Evolutionary conservation across 2,888 invertebrate genomes (phyloP).

Genomic region (Drosophila paranaensis): DNA sequence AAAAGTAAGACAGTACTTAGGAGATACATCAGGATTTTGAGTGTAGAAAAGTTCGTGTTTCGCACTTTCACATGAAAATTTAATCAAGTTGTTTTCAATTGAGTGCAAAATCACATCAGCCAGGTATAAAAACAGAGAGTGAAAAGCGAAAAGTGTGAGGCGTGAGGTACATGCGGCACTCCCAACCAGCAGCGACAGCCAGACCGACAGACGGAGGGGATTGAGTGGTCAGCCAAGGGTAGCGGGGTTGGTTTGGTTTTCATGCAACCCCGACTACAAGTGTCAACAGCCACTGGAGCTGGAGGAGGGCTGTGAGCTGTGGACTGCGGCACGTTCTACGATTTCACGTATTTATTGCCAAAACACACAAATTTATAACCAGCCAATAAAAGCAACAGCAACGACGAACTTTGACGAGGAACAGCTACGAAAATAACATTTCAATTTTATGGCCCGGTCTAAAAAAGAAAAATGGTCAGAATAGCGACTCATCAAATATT

Average conservation of each 20-base stretch:
- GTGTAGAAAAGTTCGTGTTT: conserved; percentile 59
- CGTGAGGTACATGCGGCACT: conserved; percentile 33
- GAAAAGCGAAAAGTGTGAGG: conserved; percentile 48
- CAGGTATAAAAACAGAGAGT: conserved; percentile 43
- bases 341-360: conserved; percentile 71
- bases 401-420: conserved; percentile 67
- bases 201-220: conserved; percentile 24
- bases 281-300: conserved; percentile 60
- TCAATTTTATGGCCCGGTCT: conserved; percentile 69
- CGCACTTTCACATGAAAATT: conserved; percentile 69
- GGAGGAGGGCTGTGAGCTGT: background rate
- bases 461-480: conserved; percentile 17
- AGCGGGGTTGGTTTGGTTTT: conserved; percentile 45
- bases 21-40: conserved; percentile 28
- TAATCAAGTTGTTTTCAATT: conserved; percentile 80
- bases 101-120: conserved; percentile 83
- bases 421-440: conserved; percentile 57
- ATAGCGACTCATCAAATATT: conserved; percentile 66
- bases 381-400: conserved; percentile 63
- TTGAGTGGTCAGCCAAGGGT: conserved; percentile 53
- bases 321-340: conserved; percentile 20
- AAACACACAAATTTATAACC: conserved; percentile 76
- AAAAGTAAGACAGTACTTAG: conserved; percentile 27
- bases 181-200: conserved; percentile 5
- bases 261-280: conserved; percentile 47